Evolutionary conservation across 2,113 vertebrate species (phyloP), one percentile per base, ranked within the genome.

Genomic region (Cacatua alba): DNA sequence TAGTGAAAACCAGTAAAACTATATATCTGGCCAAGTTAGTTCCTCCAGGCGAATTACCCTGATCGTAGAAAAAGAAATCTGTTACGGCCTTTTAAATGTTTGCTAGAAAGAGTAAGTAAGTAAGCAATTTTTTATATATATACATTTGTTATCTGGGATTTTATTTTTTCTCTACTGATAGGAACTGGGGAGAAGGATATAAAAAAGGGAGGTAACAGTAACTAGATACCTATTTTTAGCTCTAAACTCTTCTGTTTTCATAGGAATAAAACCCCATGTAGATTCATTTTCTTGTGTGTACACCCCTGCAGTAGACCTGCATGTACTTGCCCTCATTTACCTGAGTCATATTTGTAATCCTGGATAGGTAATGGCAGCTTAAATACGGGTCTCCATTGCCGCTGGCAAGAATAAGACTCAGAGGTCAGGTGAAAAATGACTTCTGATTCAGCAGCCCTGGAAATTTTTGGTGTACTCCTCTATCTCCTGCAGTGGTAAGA

Each of bases 291-390:
- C 39, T 86, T 92, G 23, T 29, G 51, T 74, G 85, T 43, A 68
- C 67, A 63, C 71, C 86, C 8, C 85, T 77, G 53, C 81, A 76
- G 43, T 12, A 85, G 25, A 64, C 78, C 12, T 97, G 80, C 70
- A 59, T 35, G 72, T 84, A 97, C 95, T 94, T 95, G 93, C 76
- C 94, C 74, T 93, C 44, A 62, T 91, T 84, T 94, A 92, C 70
- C 49, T 72, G 78, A 94, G 83, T 94, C 82, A 84, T 53, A 83
- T 51, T 85, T 96, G 68, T 78, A 94, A 91, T 60, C 37, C 90
- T 84, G 76, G 37, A 67, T n/a, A 72, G 65, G 74, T 79, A 96
- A 87, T 74, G 59, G 74, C 74, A 96, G 83, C 76, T 95, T 82
- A 94, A 95, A 82, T 17, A 59, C 62, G 84, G 37, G 65, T 91